Evolutionary conservation across 2,797 vertebrate species (phyloP), one percentile per base, ranked within the genome.

Genomic region (Pogonophryne albipinna): DNA sequence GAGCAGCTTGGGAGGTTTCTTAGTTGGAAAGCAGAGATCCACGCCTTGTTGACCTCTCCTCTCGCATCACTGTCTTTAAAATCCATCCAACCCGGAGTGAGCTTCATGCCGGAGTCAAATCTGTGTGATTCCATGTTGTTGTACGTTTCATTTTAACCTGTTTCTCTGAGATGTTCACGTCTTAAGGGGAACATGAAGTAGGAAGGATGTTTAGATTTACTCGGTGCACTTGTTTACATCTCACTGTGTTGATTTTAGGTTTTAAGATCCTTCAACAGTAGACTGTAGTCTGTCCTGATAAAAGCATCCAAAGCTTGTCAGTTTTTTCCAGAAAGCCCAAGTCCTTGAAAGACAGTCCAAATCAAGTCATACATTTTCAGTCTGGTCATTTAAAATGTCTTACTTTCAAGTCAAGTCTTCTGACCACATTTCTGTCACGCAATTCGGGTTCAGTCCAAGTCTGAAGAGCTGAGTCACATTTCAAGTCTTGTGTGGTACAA

Each of bases 181-280:
- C 45, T 47, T 67, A 31, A 31, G 46, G 42, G 44, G n/a, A 51
- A 46, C 8, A 16, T 51, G 42, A 8, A 11, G 38, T 42, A 16
- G 0, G 16, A 52, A 41, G 45, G 75, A 64, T 59, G 61, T n/a
- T n/a, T n/a, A 87, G 75, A 80, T 84, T 86, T 72, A 71, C 84
- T 55, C 16, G 0, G 23, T 10, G 45, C 20, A 11, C 63, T 63
- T 84, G 75, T 85, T 86, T 82, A 64, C 64, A 34, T 69, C 45
- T 53, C 23, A 71, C 71, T 12, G 23, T 12, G 23, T 82, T 89
- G 84, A 55, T 89, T 81, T 82, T 56, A 16, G 38, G 55, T 76
- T 74, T 83, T 27, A 50, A 78, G 75, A 58, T 66, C 46, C 60
- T 55, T 76, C 62, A 9, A 44, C 50, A 17, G 34, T 38, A 12